phyloP scores from a whole-genome alignment of 2,888 invertebrate species.

The Drosophila sordidapex region DNA sequence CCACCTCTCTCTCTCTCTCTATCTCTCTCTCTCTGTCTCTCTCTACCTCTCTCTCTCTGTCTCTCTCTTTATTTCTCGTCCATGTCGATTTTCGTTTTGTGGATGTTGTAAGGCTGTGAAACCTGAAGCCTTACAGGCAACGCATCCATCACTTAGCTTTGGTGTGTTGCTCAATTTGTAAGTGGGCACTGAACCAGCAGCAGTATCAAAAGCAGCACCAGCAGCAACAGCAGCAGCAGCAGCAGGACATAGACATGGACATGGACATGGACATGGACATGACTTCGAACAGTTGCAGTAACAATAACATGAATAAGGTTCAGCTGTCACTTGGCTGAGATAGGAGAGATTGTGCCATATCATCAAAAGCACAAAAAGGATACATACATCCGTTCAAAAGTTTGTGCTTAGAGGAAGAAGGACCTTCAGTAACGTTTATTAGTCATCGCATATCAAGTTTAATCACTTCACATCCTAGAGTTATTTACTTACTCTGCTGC shows the following conservation, averaged over 20 bases:
- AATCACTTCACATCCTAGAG: constrained; percentile 34
- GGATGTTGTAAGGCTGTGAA: constrained; percentile 6
- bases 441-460: constrained; percentile 45
- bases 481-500: constrained; percentile 18
- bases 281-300: constrained; percentile 1
- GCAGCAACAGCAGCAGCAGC: not conserved
- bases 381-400: not conserved
- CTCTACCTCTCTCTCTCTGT: too few species aligned
- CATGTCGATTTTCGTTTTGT: not conserved
- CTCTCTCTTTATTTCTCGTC: not conserved
- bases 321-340: constrained; percentile 28
- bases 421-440: constrained; percentile 16
- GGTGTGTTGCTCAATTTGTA: constrained; percentile 54
- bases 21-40: not conserved
- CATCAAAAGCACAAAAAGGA: constrained; percentile 11
- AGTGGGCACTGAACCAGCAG: constrained; percentile 33
- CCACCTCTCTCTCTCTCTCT: too few species aligned
- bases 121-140: constrained; percentile 34
- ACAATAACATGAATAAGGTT: constrained; percentile 28
- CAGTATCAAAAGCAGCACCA: not conserved
- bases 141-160: constrained; percentile 48
- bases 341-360: constrained; percentile 27
- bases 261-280: constrained; percentile 13
- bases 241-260: not conserved
- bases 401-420: not conserved